Percentiles rank a stretch among this genome's conserved stretches.
phyloP scores from a whole-genome alignment of 2,888 invertebrate species.

The Gisinianus flammeolus region DNA sequence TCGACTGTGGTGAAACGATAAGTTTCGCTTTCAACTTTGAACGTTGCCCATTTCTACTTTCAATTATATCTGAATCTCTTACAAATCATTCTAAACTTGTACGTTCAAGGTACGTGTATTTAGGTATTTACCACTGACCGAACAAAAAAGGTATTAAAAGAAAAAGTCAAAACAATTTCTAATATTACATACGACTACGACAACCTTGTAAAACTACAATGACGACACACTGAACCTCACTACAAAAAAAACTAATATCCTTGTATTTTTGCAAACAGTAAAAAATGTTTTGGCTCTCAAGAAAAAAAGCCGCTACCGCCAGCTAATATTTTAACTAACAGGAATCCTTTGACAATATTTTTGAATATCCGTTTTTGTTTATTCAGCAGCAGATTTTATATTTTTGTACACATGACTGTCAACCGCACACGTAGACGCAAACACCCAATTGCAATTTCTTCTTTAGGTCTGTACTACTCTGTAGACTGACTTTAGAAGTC shows the following conservation, averaged over 20 bases:
- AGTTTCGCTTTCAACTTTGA: neutral
- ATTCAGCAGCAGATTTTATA: neutral
- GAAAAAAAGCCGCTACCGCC: conserved; percentile 10
- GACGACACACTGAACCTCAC: neutral
- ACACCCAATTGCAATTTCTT: too few species aligned
- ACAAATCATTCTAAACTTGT: too few species aligned
- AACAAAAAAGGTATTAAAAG: neutral
- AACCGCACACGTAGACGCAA: neutral
- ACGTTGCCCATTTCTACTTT: neutral
- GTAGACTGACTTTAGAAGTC: too few species aligned
- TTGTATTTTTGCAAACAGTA: conserved; percentile 10
- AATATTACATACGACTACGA: neutral
- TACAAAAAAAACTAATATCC: neutral
- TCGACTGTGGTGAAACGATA: neutral
- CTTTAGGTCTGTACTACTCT: too few species aligned
- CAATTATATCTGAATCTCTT: too few species aligned
- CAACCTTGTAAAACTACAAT: neutral
- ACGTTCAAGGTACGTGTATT: too few species aligned
- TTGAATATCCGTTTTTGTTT: neutral
- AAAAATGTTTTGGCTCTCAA: neutral
- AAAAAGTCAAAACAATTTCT: neutral
- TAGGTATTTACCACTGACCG: too few species aligned
- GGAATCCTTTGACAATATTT: neutral
- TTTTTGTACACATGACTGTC: neutral
- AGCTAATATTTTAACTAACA: neutral